These are phyloP conservation scores for Sebastes vulpes DNA, from an alignment of 2,797 vertebrate species.

Conservation along the genomic window DNA sequence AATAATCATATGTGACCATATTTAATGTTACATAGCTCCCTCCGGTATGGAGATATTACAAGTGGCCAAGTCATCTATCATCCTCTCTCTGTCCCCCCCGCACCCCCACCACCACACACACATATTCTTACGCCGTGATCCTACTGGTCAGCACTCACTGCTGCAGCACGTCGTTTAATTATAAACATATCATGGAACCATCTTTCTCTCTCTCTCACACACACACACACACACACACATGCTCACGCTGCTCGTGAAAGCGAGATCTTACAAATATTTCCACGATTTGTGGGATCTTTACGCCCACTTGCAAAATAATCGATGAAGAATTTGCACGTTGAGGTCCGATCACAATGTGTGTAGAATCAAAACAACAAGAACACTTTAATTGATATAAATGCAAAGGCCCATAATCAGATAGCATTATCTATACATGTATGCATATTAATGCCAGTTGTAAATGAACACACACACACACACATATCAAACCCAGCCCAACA, in stretches of 20 bases:
- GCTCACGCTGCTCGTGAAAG: conserved; percentile 64
- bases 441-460: neutral
- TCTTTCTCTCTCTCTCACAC: conserved; percentile 1
- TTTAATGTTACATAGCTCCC: conserved; percentile 91
- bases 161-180: conserved; percentile 46
- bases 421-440: neutral
- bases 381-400: neutral
- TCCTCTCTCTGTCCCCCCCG: conserved; percentile 75
- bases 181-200: conserved; percentile 45
- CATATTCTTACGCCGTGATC: conserved; percentile 6
- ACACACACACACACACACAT: neutral
- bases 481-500: neutral
- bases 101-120: neutral
- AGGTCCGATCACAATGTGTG: neutral
- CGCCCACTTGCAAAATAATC: conserved; percentile 77
- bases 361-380: neutral
- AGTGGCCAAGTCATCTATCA: conserved; percentile 93
- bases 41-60: conserved; percentile 93
- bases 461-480: neutral
- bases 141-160: conserved; percentile 46
- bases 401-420: neutral
- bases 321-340: neutral
- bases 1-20: conserved; percentile 95
- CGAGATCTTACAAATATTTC: conserved; percentile 41
- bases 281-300: neutral